Evolutionary conservation across 2,113 vertebrate genomes (phyloP), one percentile per base, ranked within the genome.

Genomic region (Barbus barbus): DNA sequence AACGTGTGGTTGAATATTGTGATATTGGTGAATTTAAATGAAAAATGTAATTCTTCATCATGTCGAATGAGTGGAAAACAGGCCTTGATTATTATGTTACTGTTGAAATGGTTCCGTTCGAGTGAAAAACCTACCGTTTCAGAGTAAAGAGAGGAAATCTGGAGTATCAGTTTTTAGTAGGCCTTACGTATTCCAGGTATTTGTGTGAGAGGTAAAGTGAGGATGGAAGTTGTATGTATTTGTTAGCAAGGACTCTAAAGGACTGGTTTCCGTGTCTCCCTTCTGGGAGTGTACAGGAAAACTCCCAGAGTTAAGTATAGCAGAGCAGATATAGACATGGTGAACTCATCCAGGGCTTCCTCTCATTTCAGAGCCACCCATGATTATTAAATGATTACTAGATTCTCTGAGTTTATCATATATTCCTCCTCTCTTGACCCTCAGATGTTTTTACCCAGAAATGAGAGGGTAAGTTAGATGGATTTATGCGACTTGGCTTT

Each of bases 271-370:
- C 58, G 14, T 71, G 20, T 65, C 28, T 65, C 2, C 26, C 44
- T 73, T 53, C 20, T 58, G 48, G 78, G 67, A 82, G n/a, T 72
- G 75, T 58, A 12, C 53, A 24, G 72, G 20, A 82, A 77, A 82
- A 61, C 72, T 76, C 46, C 48, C 53, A 58, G 80, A 46, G 61
- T 74, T 86, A 86, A 86, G 48, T 71, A 24, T 60, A 85, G 72
- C n/a, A 6, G 20, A 20, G 20, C 28, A 67, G 33, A 82, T 85
- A 41, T 44, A 41, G 65, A 84, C 26, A 71, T 14, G 51, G 5
- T 26, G 79, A 46, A 53, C 51, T 24, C 33, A 60, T 82, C 73
- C 48, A 38, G 5, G 22, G 53, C 75, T 9, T 60, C 75, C 33
- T 78, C 12, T 58, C 53, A 22, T 58, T n/a, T 58, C 20, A 58